A percentile compares a stretch with the other conserved stretches of the same genome.
Conservation (phyloP, 2,888 invertebrate genomes). For the Chymomyza procnemis region DNA sequence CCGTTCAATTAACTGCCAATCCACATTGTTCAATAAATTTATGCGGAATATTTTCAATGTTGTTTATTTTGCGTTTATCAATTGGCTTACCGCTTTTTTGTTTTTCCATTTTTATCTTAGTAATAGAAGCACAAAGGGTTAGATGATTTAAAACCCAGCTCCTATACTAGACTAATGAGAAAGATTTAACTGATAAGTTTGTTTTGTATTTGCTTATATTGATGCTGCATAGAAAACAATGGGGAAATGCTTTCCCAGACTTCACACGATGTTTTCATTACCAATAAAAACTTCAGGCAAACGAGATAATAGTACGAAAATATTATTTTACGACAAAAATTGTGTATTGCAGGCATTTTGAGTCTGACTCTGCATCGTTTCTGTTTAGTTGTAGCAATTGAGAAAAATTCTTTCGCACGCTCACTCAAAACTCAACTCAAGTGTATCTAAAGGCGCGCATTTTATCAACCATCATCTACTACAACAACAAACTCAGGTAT, state of each 20-base stretch:
- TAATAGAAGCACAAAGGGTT: neutral
- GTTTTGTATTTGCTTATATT: neutral
- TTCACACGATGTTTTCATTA: neutral
- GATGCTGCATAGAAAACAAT: neutral
- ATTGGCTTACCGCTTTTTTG: neutral
- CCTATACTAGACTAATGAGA: neutral
- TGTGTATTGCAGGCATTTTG: neutral
- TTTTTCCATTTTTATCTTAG: neutral
- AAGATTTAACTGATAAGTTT: neutral
- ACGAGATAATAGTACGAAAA: no score
- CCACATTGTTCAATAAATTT: neutral
- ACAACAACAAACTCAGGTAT: slow-evolving; percentile 12
- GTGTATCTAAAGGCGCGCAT: slow-evolving; percentile 35
- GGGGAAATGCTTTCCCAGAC: neutral
- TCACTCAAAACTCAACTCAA: neutral
- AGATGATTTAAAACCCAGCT: neutral
- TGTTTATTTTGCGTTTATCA: neutral
- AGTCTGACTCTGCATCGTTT: neutral
- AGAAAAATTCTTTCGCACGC: slow-evolving; percentile 57
- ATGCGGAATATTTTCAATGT: neutral
- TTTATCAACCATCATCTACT: slow-evolving; percentile 41
- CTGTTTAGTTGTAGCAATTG: neutral
- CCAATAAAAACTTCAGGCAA: no score
- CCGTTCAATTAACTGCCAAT: neutral
- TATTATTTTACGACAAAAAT: neutral